These are phyloP conservation scores for Pelvicachromis taeniatus DNA, from an alignment of 2,113 vertebrate species.

Conservation along the genomic window DNA sequence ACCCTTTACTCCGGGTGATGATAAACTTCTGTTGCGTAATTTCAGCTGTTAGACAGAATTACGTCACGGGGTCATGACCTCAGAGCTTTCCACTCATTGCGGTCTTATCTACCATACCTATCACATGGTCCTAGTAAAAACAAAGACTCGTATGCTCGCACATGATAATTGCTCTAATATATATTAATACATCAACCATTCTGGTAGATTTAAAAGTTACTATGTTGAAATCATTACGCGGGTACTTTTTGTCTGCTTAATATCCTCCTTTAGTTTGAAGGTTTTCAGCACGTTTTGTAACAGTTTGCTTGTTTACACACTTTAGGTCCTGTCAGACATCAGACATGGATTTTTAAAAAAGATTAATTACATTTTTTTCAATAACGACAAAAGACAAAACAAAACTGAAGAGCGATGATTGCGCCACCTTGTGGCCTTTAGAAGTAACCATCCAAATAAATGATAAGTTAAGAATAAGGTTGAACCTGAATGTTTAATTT, in stretches of 20 bases:
- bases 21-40: constrained; percentile 29
- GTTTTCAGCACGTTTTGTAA: not conserved
- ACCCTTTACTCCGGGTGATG: not conserved
- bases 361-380: not conserved
- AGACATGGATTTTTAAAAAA: not conserved
- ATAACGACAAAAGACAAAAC: not conserved
- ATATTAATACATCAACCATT: not conserved
- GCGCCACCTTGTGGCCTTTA: constrained; percentile 20
- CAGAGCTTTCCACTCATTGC: not conserved
- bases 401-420: not conserved
- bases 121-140: not conserved
- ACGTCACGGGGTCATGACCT: constrained; percentile 12
- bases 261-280: not conserved
- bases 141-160: not conserved
- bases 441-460: not conserved
- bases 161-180: not conserved
- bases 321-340: accelerated
- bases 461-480: not conserved
- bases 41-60: constrained; percentile 16
- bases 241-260: not conserved
- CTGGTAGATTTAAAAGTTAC: not conserved
- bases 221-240: not conserved
- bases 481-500: not conserved
- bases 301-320: not conserved
- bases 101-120: not conserved